Conservation (phyloP, 2,888 invertebrate genomes). For the Selenia dentaria region DNA sequence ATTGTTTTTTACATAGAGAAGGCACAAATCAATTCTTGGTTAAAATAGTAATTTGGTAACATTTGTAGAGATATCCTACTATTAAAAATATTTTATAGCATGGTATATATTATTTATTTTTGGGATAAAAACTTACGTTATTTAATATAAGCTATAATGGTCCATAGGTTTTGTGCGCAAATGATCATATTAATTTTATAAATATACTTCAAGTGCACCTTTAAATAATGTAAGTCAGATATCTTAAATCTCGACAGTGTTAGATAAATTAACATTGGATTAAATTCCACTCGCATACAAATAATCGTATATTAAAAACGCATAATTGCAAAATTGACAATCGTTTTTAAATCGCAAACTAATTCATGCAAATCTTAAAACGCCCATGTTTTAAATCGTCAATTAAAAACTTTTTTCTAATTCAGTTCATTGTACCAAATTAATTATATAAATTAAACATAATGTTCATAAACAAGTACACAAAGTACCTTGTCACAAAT, state of each 20-base stretch:
- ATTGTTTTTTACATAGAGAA: slow-evolving; percentile 47
- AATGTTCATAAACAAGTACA: not conserved
- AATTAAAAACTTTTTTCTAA: not conserved
- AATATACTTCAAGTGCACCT: slow-evolving; percentile 5
- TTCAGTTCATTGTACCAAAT: not conserved
- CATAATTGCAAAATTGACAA: slow-evolving; percentile 19
- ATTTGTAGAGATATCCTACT: slow-evolving; percentile 48
- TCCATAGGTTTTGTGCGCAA: slow-evolving; percentile 29
- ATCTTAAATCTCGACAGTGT: slow-evolving; percentile 10
- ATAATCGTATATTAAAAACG: slow-evolving; percentile 4
- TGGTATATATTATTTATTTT: slow-evolving; percentile 25
- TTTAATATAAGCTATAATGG: slow-evolving; percentile 22
- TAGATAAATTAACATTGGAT: slow-evolving; percentile 20
- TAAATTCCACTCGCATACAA: slow-evolving; percentile 9
- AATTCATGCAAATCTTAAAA: slow-evolving; percentile 7
- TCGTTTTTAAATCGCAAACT: too few relatives aligned
- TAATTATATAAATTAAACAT: not conserved
- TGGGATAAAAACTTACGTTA: slow-evolving; percentile 31
- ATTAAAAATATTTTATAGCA: slow-evolving; percentile 28
- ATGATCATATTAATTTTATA: slow-evolving; percentile 17
- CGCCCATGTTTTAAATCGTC: not conserved
- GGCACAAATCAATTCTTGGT: slow-evolving; percentile 52
- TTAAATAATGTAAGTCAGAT: slow-evolving; percentile 6
- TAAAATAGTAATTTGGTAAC: slow-evolving; percentile 65
- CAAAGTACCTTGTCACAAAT: slow-evolving; percentile 1